These are phyloP conservation scores for Drosophila santomea DNA, from an alignment of 1,140 invertebrate genomes.

Conservation along the genomic window DNA sequence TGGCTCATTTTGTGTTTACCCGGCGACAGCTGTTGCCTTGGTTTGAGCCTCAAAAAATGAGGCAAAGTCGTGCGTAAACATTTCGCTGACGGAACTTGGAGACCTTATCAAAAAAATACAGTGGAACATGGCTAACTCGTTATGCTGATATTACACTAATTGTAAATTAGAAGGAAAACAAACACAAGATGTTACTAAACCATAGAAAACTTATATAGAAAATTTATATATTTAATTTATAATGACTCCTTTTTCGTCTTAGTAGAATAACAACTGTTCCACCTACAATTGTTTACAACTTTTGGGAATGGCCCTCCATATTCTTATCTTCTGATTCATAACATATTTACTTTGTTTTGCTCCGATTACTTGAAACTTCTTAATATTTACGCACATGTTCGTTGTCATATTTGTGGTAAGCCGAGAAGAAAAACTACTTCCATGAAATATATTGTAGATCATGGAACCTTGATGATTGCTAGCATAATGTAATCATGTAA, in stretches of 20 bases:
- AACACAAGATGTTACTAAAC: no score
- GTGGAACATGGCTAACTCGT: not conserved
- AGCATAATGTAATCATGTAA: slow-evolving; percentile 32
- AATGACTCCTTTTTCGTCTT: no score
- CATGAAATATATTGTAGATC: not conserved
- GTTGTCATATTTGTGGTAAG: not conserved
- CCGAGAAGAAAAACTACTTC: not conserved
- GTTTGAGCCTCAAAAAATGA: slow-evolving; percentile 15
- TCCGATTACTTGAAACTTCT: slow-evolving; percentile 11
- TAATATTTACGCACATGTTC: slow-evolving; percentile 44
- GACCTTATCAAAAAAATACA: not conserved
- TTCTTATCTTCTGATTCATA: slow-evolving; percentile 13
- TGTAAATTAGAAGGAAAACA: no score
- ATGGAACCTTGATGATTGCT: slow-evolving; percentile 19
- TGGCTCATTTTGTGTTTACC: slow-evolving; percentile 15
- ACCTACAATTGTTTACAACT: no score
- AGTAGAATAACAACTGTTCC: no score
- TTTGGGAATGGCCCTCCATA: no score
- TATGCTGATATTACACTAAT: no score
- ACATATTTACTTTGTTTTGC: slow-evolving; percentile 8
- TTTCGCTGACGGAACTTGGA: not conserved
- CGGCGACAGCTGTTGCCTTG: slow-evolving; percentile 39
- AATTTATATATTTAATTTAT: no score
- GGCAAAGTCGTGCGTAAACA: slow-evolving; percentile 25
- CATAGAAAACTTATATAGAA: no score